These are phyloP conservation scores for Cuculus canorus DNA, from an alignment of 2,797 vertebrate genomes.

Conservation along the genomic window DNA sequence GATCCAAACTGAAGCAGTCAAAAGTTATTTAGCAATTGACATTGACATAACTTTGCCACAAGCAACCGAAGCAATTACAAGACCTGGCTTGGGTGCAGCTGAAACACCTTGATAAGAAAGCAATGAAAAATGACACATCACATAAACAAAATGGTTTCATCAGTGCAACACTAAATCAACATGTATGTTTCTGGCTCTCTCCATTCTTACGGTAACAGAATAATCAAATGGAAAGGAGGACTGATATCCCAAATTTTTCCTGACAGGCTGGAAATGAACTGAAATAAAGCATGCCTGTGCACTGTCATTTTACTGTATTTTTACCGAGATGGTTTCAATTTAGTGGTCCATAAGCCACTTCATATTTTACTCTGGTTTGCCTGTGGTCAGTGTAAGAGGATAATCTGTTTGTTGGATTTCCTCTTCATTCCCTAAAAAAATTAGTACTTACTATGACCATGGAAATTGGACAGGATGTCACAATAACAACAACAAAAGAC, in stretches of 20 bases:
- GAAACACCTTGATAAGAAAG: constrained; percentile 83
- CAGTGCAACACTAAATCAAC: constrained; percentile 79
- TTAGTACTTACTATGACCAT: background rate
- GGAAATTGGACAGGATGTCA: background rate
- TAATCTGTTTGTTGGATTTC: background rate
- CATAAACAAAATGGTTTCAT: constrained; percentile 76
- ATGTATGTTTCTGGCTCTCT: constrained; percentile 67
- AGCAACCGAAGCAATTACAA: constrained; percentile 81
- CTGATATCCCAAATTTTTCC: constrained; percentile 55
- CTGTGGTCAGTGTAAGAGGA: constrained; percentile 36
- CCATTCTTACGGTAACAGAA: constrained; percentile 72
- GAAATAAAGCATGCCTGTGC: constrained; percentile 45
- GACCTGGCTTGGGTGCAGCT: constrained; percentile 76
- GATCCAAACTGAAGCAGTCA: constrained; percentile 72
- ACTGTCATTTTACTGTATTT: constrained; percentile 62
- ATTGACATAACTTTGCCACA: constrained; percentile 85
- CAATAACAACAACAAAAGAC: background rate
- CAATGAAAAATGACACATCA: constrained; percentile 82
- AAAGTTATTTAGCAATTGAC: constrained; percentile 79
- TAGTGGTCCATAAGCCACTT: constrained; percentile 50
- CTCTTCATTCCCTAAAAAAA: constrained; percentile 12
- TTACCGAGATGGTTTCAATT: constrained; percentile 51
- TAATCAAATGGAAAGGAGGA: constrained; percentile 72
- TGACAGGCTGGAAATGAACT: constrained; percentile 65
- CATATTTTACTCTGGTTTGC: constrained; percentile 22